Percentiles rank a stretch among this genome's conserved stretches.
Conservation (phyloP, 2,888 invertebrate genomes). For the Odontocolon sp. region DNA sequence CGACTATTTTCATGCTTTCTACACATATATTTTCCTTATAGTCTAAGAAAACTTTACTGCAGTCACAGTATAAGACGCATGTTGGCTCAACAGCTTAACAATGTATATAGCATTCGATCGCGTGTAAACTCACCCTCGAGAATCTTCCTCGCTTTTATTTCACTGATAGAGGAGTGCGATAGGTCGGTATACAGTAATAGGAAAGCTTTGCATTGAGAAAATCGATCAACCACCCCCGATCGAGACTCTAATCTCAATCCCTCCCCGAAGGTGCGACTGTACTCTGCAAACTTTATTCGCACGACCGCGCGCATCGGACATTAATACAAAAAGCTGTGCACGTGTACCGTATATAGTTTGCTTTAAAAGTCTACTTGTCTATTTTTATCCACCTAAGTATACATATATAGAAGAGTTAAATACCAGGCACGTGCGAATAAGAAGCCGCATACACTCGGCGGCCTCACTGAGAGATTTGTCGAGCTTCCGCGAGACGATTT, state of each 20-base stretch:
- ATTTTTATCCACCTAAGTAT: not conserved
- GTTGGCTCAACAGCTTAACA: not conserved
- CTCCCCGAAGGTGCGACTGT: slow-evolving; percentile 13
- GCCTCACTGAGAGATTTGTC: slow-evolving; percentile 27
- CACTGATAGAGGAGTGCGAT: slow-evolving; percentile 49
- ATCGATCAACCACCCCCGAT: slow-evolving; percentile 54
- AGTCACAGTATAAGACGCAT: no score
- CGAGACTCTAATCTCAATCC: slow-evolving; percentile 50
- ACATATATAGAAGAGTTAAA: not conserved
- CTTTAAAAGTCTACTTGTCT: not conserved
- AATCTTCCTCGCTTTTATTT: slow-evolving; percentile 43
- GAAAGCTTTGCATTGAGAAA: slow-evolving; percentile 33
- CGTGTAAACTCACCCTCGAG: slow-evolving; percentile 35
- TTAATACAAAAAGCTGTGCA: slow-evolving; percentile 28
- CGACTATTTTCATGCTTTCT: not conserved
- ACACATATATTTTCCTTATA: no score
- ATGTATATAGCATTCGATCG: slow-evolving; percentile 26
- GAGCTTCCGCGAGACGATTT: slow-evolving; percentile 29
- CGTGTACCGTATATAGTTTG: not conserved
- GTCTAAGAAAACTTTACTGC: no score
- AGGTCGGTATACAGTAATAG: slow-evolving; percentile 26
- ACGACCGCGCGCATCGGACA: slow-evolving; percentile 13
- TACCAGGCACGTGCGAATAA: not conserved
- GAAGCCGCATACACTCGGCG: slow-evolving; percentile 8
- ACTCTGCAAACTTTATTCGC: slow-evolving; percentile 8